Base-by-base conservation (phyloP, 2,888 invertebrate species). In the Agapostemon virescens region DNA sequence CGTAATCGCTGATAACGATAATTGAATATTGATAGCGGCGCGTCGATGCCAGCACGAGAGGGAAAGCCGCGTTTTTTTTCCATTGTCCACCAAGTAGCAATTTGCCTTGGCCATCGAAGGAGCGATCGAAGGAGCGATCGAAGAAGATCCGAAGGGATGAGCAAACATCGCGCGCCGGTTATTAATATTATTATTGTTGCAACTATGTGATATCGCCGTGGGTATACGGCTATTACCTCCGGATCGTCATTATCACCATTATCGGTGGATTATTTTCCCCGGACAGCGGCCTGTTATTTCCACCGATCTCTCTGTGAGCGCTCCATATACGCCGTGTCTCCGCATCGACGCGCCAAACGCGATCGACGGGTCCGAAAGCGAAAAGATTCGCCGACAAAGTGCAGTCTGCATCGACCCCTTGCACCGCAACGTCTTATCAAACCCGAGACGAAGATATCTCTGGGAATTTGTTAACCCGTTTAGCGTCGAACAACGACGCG, bases 121-220 rank as follows among this genome's bases (percentile, higher is more conserved):
- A 1, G 20, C 30, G 17, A n/a, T n/a, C n/a, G n/a, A n/a, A n/a
- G n/a, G n/a, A n/a, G 15, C 20, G 33, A 9, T 30, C 61, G 33
- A 5, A 9, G 33, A 2, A 1, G 20, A 38, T 13, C n/a, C 58
- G 38, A n/a, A n/a, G 45, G 52, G 13, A 45, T 64, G 49, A 68
- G 81, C 68, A 72, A 80, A 69, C 81, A 73, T 45, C 64, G 23
- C 55, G 13, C 36, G 42, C 40, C 42, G 67, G 64, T 49, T 80
- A 80, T 80, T 80, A 80, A 80, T 80, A 80, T 80, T 69, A 69
- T 80, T 80, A 80, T 80, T 73, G 55, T 80, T 73, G 69, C 80
- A 66, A 66, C 69, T 69, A 49, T 64, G 81, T 73, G 55, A 80
- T 80, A 68, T 55, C 20, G 63, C 52, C 30, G 49, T 6, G n/a